Evolutionary conservation across 2,113 vertebrate genomes (phyloP).

Genomic region (Anas platyrhynchos): DNA sequence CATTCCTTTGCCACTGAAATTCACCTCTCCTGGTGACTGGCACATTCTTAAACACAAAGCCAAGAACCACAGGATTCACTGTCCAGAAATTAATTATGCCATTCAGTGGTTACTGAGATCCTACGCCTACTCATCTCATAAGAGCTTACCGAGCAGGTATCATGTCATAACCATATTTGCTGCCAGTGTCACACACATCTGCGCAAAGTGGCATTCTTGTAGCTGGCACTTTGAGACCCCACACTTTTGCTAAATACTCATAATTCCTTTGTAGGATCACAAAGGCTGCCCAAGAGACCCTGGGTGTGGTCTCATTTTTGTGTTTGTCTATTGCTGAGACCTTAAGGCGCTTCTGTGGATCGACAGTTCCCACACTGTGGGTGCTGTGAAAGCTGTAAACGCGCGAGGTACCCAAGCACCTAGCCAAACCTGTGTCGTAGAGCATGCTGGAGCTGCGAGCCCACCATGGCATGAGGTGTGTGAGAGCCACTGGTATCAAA

Average conservation of each 20-base stretch:
- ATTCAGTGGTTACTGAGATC: not conserved
- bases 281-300: not conserved
- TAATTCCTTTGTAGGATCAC: not conserved
- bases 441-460: not conserved
- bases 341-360: not conserved
- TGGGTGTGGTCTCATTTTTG: not conserved
- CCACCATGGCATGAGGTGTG: accelerated
- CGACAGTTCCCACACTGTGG: not conserved
- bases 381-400: not conserved
- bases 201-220: not conserved
- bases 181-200: not conserved
- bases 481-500: not conserved
- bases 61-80: not conserved
- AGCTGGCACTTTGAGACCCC: not conserved
- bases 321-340: not conserved
- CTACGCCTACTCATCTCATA: not conserved
- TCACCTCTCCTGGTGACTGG: not conserved
- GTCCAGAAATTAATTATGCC: not conserved
- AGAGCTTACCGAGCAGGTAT: not conserved
- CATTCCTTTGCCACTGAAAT: not conserved
- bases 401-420: not conserved
- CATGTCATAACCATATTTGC: not conserved
- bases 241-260: not conserved
- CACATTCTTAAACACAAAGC: not conserved
- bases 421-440: not conserved